Conservation (phyloP, 2,888 invertebrate genomes). For the Agriotes lineatus region DNA sequence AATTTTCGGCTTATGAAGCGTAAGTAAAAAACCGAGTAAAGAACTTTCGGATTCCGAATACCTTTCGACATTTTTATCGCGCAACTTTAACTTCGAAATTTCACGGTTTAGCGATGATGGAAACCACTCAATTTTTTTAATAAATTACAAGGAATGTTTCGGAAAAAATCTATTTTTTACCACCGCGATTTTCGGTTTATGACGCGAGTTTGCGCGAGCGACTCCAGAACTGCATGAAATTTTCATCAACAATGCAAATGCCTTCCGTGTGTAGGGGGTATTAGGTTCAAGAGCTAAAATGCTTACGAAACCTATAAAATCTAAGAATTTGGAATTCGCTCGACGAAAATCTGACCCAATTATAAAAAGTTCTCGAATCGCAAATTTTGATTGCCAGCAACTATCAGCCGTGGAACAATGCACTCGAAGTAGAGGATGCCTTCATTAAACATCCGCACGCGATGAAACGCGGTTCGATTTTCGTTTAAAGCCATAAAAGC, state of each 20-base stretch:
- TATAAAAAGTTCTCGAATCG: conserved; percentile 4
- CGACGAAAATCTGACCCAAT: background rate
- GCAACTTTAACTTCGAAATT: too few relatives aligned
- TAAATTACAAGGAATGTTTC: too few relatives aligned
- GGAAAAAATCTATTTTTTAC: too few relatives aligned
- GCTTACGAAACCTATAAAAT: conserved; percentile 42
- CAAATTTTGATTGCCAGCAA: conserved; percentile 4
- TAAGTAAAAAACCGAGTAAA: too few relatives aligned
- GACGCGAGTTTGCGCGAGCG: too few relatives aligned
- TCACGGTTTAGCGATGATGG: too few relatives aligned
- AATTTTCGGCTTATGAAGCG: too few relatives aligned
- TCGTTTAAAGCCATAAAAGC: conserved; percentile 26
- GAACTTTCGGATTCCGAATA: too few relatives aligned
- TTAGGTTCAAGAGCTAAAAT: conserved; percentile 39
- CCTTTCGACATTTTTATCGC: too few relatives aligned
- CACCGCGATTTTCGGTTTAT: too few relatives aligned
- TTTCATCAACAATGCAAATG: conserved; percentile 17
- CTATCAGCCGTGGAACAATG: conserved; percentile 8
- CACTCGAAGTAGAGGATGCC: conserved; percentile 20
- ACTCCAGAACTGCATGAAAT: conserved; percentile 10
- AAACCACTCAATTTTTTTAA: too few relatives aligned
- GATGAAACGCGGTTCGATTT: conserved; percentile 27
- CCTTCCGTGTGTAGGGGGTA: conserved; percentile 41
- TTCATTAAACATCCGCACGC: conserved; percentile 26
- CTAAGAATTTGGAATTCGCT: conserved; percentile 31